Evolutionary conservation across 2,113 vertebrate species (phyloP).

Genomic region (Thamnophis sirtalis): DNA sequence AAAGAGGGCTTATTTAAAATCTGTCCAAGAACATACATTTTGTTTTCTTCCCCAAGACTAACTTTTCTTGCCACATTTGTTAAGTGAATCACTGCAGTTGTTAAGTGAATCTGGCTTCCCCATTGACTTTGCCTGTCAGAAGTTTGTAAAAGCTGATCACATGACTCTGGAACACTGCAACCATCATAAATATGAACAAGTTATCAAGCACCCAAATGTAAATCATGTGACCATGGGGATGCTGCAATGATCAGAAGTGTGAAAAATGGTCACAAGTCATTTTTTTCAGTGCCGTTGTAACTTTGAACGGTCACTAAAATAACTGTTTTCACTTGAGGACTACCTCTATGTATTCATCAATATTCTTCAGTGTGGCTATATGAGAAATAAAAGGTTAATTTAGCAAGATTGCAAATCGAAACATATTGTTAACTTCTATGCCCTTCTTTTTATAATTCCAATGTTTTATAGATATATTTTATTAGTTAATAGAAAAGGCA

Average conservation of each 20-base stretch:
- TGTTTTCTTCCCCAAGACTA: slow-evolving; percentile 27
- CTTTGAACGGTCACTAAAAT: background rate
- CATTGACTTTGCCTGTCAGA: background rate
- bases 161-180: background rate
- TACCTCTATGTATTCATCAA: background rate
- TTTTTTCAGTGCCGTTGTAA: background rate
- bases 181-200: background rate
- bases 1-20: slow-evolving; percentile 54
- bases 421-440: background rate
- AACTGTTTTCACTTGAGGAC: background rate
- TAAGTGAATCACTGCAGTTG: background rate
- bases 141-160: background rate
- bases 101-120: background rate
- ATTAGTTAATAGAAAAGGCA: background rate
- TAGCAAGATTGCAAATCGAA: background rate
- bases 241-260: background rate
- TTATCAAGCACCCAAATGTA: background rate
- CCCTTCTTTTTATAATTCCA: background rate
- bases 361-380: background rate
- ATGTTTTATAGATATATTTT: background rate
- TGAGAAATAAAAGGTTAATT: background rate
- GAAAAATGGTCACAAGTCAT: background rate
- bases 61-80: background rate
- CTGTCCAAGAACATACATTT: slow-evolving; percentile 23
- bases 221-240: background rate